Base-by-base conservation (phyloP, 2,888 invertebrate genomes). In the Lasioglossum lativentre region DNA sequence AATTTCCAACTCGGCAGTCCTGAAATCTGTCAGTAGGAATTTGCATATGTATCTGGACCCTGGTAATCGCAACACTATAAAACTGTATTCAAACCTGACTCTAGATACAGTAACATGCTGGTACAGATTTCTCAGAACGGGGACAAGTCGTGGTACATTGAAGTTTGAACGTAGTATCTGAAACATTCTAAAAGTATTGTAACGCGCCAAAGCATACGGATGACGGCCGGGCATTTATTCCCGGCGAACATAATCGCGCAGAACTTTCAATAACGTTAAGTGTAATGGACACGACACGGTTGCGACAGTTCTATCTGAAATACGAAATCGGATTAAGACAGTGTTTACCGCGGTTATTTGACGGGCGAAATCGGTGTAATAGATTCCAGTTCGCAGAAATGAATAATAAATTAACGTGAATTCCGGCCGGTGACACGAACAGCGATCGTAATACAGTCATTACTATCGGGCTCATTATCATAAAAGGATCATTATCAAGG, bases 391-490 rank as follows among this genome's bases (percentile, higher is more conserved):
- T 59, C 77, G 70, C 63, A 70, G 72, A 77, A 78, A 84, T 77
- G 83, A 84, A 84, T 84, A 84, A 74, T 70, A 82, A 82, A 84
- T 84, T 77, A 74, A 70, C 19, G 74, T 14, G 59, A 63, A 82
- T 74, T 82, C 81, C 63, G 34, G 70, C n/a, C 42, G 77, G 56
- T 56, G 40, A 23, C 23, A 1, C 34, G 45, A 70, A 77, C 40
- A 70, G 70, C 23, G 59, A 74, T 68, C 27, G 73, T 82, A 82
- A 83, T 70, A 74, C 68, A 70, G 73, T 52, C 74, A 77, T 84
- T 84, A 47, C 74, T 77, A 40, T 82, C 74, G 70, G 23, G 73
- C 59, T 84, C 83, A 84, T 84, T 84, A 84, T 78, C 83, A 84
- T 84, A 78, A 74, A 82, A 74, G 74, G 59, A 82, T 77, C 77